phyloP scores from a whole-genome alignment of 2,888 invertebrate genomes.

The Globia sparganii region DNA sequence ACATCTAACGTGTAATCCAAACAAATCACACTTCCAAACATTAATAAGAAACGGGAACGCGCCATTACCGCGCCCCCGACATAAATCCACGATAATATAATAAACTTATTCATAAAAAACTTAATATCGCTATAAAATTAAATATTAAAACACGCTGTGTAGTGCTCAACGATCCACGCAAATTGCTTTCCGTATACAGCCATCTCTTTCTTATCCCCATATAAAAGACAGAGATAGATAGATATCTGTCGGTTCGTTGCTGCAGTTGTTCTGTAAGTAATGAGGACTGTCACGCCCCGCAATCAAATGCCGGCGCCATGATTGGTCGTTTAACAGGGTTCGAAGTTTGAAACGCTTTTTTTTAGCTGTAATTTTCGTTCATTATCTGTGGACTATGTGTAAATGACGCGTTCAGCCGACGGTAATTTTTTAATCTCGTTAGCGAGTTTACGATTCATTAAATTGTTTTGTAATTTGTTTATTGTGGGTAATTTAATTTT shows the following conservation, averaged over 20 bases:
- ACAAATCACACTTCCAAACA: slow-evolving; percentile 70
- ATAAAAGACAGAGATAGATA: slow-evolving; percentile 71
- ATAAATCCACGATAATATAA: slow-evolving; percentile 83
- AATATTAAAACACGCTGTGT: slow-evolving; percentile 87
- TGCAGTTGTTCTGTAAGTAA: slow-evolving; percentile 80
- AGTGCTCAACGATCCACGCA: slow-evolving; percentile 75
- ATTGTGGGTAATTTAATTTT: slow-evolving; percentile 53
- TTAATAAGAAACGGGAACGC: slow-evolving; percentile 69
- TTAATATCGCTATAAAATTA: slow-evolving; percentile 87
- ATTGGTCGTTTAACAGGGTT: slow-evolving; percentile 86
- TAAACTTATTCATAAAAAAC: slow-evolving; percentile 87
- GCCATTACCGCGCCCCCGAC: slow-evolving; percentile 82
- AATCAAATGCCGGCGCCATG: slow-evolving; percentile 81
- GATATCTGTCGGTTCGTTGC: slow-evolving; percentile 59
- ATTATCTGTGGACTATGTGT: slow-evolving; percentile 73
- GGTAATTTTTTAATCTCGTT: slow-evolving; percentile 70
- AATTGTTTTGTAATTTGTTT: slow-evolving; percentile 56
- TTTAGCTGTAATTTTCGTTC: slow-evolving; percentile 79
- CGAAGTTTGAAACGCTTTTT: slow-evolving; percentile 82
- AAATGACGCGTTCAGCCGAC: slow-evolving; percentile 71
- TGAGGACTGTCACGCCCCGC: slow-evolving; percentile 87
- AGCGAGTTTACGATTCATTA: slow-evolving; percentile 61
- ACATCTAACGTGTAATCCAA: slow-evolving; percentile 61
- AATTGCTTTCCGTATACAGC: slow-evolving; percentile 71
- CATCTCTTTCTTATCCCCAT: slow-evolving; percentile 64